These are phyloP conservation scores for Dryomyza anilis DNA, from an alignment of 2,888 invertebrate species.

Conservation along the genomic window DNA sequence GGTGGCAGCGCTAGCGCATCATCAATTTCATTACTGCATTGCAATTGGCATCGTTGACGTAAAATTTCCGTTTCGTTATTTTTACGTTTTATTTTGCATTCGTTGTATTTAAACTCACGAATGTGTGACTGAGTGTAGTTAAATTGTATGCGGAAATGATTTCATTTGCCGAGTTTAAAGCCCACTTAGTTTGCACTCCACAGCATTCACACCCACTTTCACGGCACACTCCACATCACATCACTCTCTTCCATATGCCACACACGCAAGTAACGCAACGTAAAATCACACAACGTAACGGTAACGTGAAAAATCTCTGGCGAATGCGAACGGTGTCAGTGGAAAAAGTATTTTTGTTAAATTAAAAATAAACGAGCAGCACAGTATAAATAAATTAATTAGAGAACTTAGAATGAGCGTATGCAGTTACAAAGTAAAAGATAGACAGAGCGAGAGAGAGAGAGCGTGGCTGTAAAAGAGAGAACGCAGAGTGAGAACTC, in stretches of 20 bases:
- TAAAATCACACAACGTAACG: background rate
- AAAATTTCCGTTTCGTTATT: constrained; percentile 33
- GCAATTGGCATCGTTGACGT: constrained; percentile 39
- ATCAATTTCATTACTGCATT: constrained; percentile 38
- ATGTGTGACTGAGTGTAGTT: background rate
- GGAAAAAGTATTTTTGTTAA: background rate
- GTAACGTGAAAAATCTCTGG: background rate
- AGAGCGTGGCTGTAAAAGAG: background rate
- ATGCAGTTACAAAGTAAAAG: background rate
- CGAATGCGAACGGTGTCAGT: constrained; percentile 19
- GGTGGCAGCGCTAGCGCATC: constrained; percentile 21
- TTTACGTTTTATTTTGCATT: too few species aligned
- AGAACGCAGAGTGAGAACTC: background rate
- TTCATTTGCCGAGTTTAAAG: background rate
- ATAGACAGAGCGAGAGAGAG: background rate
- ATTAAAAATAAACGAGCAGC: background rate
- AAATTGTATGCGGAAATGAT: constrained; percentile 10
- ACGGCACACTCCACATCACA: background rate
- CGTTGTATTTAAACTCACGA: too few species aligned
- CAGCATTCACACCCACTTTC: background rate
- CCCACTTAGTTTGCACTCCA: background rate
- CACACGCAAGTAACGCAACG: background rate
- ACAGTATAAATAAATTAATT: constrained; percentile 11
- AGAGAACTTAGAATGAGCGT: background rate
- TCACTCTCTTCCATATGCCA: background rate